phyloP scores from a whole-genome alignment of 2,797 vertebrate species.

The Phalloptychus januarius region DNA sequence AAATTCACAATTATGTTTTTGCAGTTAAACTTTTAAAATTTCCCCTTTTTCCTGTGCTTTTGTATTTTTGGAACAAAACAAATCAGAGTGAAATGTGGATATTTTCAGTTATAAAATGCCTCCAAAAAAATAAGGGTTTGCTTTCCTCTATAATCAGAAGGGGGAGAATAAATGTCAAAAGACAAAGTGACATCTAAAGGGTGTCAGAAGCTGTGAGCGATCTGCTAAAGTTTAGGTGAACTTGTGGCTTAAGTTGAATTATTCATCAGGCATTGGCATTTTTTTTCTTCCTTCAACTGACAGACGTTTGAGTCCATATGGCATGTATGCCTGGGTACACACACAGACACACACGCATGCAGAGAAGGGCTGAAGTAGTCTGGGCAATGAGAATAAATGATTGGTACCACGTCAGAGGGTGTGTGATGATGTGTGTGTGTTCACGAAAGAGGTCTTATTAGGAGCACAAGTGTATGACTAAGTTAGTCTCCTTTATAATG shows the following conservation, averaged over 20 bases:
- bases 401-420: slow-evolving; percentile 38
- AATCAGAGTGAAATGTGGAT: neutral
- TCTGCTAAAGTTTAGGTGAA: slow-evolving; percentile 50
- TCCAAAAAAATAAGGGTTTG: neutral
- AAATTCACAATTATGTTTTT: neutral
- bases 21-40: neutral
- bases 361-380: slow-evolving; percentile 12
- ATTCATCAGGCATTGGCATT: slow-evolving; percentile 67
- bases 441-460: slow-evolving; percentile 69
- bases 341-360: slow-evolving; percentile 14
- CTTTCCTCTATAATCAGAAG: neutral
- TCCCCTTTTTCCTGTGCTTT: neutral
- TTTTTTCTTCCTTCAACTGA: slow-evolving; percentile 60
- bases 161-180: slow-evolving; percentile 1
- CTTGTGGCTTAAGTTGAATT: slow-evolving; percentile 60
- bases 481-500: slow-evolving; percentile 69
- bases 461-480: slow-evolving; percentile 70
- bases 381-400: slow-evolving; percentile 56
- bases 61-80: neutral
- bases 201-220: slow-evolving; percentile 18
- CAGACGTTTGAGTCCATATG: slow-evolving; percentile 71
- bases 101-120: neutral
- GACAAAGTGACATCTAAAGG: slow-evolving; percentile 13
- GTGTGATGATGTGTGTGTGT: slow-evolving; percentile 27
- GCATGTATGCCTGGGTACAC: slow-evolving; percentile 33